These are phyloP conservation scores for Axis porcinus DNA, from an alignment of 2,113 vertebrate species.

Conservation along the genomic window DNA sequence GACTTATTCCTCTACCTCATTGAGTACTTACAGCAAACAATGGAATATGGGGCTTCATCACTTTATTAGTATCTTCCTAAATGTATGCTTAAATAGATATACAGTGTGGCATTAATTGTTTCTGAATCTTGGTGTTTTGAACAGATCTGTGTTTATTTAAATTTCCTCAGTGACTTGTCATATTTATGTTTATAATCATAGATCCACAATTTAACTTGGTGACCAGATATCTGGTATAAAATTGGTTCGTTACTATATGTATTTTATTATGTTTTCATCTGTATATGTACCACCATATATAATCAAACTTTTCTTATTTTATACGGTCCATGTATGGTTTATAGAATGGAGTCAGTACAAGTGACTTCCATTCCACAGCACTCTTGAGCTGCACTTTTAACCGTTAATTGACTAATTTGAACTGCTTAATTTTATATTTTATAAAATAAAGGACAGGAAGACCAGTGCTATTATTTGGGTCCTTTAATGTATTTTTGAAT, in stretches of 20 bases:
- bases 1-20: neutral
- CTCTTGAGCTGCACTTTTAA: neutral
- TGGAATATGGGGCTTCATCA: neutral
- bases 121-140: conserved; percentile 39
- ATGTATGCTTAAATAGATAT: neutral
- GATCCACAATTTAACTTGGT: neutral
- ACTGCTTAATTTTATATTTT: neutral
- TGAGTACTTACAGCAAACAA: neutral
- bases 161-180: conserved; percentile 19
- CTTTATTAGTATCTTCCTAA: neutral
- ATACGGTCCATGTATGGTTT: conserved; percentile 26
- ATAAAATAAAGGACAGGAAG: neutral
- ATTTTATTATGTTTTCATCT: conserved; percentile 13
- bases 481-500: conserved; percentile 8
- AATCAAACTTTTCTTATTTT: neutral
- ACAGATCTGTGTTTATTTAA: conserved; percentile 28
- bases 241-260: neutral
- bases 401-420: neutral
- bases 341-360: neutral
- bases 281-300: neutral
- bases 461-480: neutral
- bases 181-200: conserved; percentile 7
- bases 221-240: neutral
- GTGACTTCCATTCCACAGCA: neutral
- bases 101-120: neutral